Conservation (phyloP, 2,113 vertebrate species). For the Hemichromis elongatus region DNA sequence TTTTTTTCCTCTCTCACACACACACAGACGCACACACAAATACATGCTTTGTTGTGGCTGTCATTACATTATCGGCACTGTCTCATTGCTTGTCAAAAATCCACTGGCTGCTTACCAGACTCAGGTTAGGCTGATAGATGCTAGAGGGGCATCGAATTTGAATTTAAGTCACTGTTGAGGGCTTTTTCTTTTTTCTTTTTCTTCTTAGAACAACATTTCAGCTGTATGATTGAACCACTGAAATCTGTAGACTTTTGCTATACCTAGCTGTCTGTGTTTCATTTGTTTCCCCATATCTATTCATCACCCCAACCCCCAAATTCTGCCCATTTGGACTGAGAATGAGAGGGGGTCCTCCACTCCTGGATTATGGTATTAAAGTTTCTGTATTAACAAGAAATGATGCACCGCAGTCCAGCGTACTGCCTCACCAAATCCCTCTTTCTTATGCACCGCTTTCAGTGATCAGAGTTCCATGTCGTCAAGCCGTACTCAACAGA, state of each 20-base stretch:
- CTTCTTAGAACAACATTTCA: not conserved
- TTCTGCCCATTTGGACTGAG: conserved; percentile 75
- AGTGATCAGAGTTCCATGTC: conserved; percentile 97
- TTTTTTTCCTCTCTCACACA: not conserved
- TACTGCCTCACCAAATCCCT: conserved; percentile 11
- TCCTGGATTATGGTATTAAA: conserved; percentile 75
- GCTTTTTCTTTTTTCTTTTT: not conserved
- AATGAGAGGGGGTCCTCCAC: conserved; percentile 74
- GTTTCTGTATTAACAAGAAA: conserved; percentile 69
- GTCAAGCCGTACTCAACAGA: conserved; percentile 96
- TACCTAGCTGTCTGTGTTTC: conserved; percentile 74
- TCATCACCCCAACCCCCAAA: conserved; percentile 69
- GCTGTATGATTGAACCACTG: conserved; percentile 45
- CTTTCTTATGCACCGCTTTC: not conserved
- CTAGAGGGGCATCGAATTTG: not conserved
- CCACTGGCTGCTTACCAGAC: conserved; percentile 8
- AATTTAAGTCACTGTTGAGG: not conserved
- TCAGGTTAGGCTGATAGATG: not conserved
- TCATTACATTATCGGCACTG: conserved; percentile 35
- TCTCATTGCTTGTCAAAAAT: conserved; percentile 47
- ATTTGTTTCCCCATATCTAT: conserved; percentile 77
- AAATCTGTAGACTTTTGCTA: conserved; percentile 60
- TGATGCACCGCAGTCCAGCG: conserved; percentile 15
- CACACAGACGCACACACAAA: not conserved
- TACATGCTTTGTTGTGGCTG: conserved; percentile 19